phyloP scores from a whole-genome alignment of 64 coral and sea anemone species.

The Hydrozoanthus tunicans region DNA sequence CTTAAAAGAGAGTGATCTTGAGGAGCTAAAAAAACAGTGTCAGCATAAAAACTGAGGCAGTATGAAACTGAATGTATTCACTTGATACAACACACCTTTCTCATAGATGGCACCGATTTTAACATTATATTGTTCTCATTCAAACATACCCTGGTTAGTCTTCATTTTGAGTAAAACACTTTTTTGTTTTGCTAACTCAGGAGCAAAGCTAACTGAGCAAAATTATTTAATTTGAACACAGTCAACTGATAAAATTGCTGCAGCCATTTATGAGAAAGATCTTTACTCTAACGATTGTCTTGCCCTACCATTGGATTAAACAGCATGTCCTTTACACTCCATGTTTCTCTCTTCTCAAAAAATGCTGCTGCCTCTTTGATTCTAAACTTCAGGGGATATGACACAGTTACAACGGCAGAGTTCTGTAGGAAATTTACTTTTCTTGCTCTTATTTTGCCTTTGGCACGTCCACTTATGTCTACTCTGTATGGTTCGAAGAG shows the following conservation, averaged over 20 bases:
- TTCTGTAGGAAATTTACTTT: slow-evolving; percentile 99
- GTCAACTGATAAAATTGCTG: too few relatives aligned
- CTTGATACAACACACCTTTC: background rate
- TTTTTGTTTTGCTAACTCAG: too few relatives aligned
- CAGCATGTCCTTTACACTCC: slow-evolving; percentile 93
- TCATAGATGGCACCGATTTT: too few relatives aligned
- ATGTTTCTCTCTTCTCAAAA: slow-evolving; percentile 97
- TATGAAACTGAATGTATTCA: background rate
- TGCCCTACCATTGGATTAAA: slow-evolving; percentile 98
- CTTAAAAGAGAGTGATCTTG: too few relatives aligned
- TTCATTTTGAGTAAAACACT: background rate
- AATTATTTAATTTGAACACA: too few relatives aligned
- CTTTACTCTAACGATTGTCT: background rate
- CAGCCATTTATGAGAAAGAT: too few relatives aligned
- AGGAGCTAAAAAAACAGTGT: too few relatives aligned
- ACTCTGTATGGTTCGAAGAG: slow-evolving; percentile 97
- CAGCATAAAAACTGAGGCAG: too few relatives aligned
- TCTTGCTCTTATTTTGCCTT: slow-evolving; percentile 93
- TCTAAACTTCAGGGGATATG: slow-evolving; percentile 94
- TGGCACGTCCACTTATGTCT: slow-evolving; percentile 91
- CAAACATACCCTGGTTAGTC: too few relatives aligned
- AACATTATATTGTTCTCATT: too few relatives aligned
- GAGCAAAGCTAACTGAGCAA: too few relatives aligned
- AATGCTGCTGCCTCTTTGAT: slow-evolving; percentile 89
- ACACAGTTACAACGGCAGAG: slow-evolving; percentile 86